Conservation (phyloP, 2,888 invertebrate species). For the Hydraecia micacea region DNA sequence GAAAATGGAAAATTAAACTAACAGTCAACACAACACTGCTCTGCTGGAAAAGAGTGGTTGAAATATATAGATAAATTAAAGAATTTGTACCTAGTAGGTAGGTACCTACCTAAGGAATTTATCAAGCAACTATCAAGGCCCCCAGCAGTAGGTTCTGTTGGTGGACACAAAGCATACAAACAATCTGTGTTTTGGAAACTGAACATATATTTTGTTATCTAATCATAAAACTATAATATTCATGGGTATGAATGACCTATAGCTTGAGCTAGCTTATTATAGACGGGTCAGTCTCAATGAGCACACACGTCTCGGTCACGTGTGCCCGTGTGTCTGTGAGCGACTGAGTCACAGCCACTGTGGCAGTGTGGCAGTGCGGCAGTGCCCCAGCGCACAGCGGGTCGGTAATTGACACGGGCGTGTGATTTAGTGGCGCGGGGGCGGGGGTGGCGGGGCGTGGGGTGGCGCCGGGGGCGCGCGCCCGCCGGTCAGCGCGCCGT, state of each 20-base stretch:
- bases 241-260: constrained; percentile 3
- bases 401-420: constrained; percentile 70
- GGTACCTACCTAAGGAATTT: background rate
- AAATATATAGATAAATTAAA: background rate
- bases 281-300: background rate
- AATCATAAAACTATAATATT: constrained; percentile 2
- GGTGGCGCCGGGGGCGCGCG: constrained; percentile 68
- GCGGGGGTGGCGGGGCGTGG: constrained; percentile 58
- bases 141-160: background rate
- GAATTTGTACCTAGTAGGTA: too few species aligned
- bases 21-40: background rate
- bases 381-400: constrained; percentile 17
- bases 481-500: constrained; percentile 63
- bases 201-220: background rate
- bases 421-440: constrained; percentile 69
- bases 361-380: constrained; percentile 1
- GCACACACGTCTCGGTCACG: background rate
- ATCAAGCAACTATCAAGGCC: background rate
- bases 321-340: background rate
- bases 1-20: background rate
- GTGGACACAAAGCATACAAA: background rate
- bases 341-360: background rate
- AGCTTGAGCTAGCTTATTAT: constrained; percentile 23
- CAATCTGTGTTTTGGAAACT: background rate
- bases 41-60: background rate